Evolutionary conservation across 1,140 invertebrate species (phyloP), one percentile per base, ranked within the genome.

Genomic region (Zelostemma sp.): DNA sequence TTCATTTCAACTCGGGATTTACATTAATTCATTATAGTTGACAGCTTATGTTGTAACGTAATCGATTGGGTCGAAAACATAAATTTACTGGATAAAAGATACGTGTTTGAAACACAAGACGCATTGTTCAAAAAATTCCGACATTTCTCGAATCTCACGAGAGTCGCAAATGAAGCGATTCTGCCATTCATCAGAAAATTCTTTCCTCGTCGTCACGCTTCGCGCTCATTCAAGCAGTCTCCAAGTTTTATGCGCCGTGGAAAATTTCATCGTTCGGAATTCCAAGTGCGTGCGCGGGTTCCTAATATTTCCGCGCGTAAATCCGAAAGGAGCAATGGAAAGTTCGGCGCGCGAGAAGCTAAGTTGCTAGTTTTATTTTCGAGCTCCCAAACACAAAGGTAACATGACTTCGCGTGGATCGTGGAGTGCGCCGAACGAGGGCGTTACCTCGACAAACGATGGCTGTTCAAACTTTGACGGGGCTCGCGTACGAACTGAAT

Each of bases 391-490:
- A 57, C 46, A 67, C 56, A 66, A 71, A 71, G 50, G 59, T 63
- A 71, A 66, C 57, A 54, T 62, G 55, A 66, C 48, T 71, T 66
- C 55, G 14, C 49, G 17, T 55, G 35, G 43, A 69, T 41, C 46
- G 35, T 11, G 49, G 41, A 54, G 49, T 43, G 63, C 51, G 57
- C 61, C 57, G 54, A 64, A 70, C 56, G 55, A 64, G 47, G 45
- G 49, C 54, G 63, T 63, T 67, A 64, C 59, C 45, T 72, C 63
- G 60, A 63, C 62, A 72, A 72, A 67, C 55, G 58, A 71, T 71
- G 55, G 59, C 55, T 71, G 62, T 58, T 70, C 68, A 65, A 70
- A 70, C 57, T 70, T 70, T 65, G 62, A 70, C 48, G 54, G 19
- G 58, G 16, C 40, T 40, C 40, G 40, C 56, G 60, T 63, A 63